Conservation (phyloP, 1,140 invertebrate genomes). For the Brachionus asplanchnoidis region DNA sequence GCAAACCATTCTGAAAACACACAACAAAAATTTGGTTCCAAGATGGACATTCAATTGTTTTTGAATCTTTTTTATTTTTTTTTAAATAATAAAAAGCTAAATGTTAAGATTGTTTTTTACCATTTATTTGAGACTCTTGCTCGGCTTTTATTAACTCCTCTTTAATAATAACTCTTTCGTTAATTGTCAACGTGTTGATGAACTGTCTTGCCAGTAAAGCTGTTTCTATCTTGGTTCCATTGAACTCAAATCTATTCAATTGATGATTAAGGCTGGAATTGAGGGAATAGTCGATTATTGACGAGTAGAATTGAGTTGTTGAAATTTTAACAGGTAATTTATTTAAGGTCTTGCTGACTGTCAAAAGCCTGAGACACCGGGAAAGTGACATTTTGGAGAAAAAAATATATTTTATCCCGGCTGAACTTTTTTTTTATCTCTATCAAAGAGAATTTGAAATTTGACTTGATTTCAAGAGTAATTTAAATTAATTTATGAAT, state of each 20-base stretch:
- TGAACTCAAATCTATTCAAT: not conserved
- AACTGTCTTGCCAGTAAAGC: slow-evolving; percentile 5
- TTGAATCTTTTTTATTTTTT: not conserved
- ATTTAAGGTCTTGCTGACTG: not conserved
- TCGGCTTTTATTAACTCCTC: slow-evolving; percentile 19
- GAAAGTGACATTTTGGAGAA: not conserved
- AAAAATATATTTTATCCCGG: not conserved
- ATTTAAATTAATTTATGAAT: not conserved
- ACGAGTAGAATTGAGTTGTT: slow-evolving; percentile 7
- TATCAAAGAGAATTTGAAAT: not conserved
- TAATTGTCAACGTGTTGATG: slow-evolving; percentile 15
- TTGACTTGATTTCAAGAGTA: not conserved
- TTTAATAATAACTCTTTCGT: slow-evolving; percentile 30
- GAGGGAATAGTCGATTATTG: not conserved
- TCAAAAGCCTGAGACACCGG: not conserved
- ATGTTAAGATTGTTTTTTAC: not conserved
- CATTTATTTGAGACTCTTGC: not conserved
- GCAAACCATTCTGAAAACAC: slow-evolving; percentile 32
- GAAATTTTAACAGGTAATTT: not conserved
- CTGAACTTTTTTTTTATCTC: not conserved
- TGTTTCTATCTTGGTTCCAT: not conserved
- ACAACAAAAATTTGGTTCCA: slow-evolving; percentile 34
- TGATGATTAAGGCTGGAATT: not conserved
- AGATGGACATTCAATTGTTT: not conserved
- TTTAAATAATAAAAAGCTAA: not conserved